Evolutionary conservation across 1,140 invertebrate species (phyloP).

Genomic region (Lamellibrachia luymesi): DNA sequence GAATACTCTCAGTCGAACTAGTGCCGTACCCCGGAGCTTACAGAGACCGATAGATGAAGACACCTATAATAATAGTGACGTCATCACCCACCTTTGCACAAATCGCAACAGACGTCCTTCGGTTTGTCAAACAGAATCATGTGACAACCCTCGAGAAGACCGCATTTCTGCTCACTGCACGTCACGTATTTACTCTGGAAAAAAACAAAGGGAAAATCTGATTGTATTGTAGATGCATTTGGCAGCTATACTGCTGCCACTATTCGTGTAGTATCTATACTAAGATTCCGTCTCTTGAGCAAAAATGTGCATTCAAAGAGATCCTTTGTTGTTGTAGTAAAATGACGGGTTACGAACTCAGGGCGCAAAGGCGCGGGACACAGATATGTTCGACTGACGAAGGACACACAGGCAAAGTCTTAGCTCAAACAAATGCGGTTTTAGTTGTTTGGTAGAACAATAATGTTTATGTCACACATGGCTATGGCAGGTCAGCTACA

Average conservation of each 20-base stretch:
- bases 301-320: neutral
- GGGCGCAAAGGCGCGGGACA: neutral
- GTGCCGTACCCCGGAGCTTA: neutral
- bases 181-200: neutral
- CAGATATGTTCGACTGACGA: neutral
- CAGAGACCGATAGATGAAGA: neutral
- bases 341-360: neutral
- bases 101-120: conserved; percentile 3
- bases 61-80: neutral
- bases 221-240: neutral
- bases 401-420: neutral
- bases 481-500: neutral
- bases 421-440: neutral
- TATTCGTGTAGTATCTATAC: neutral
- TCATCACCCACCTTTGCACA: conserved; percentile 15
- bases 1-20: neutral
- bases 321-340: neutral
- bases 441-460: neutral
- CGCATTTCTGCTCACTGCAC: conserved; percentile 11
- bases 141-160: conserved; percentile 3
- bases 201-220: neutral
- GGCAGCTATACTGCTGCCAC: no score
- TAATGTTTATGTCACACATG: neutral
- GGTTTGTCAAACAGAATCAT: conserved; percentile 18
- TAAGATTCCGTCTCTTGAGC: neutral